These are phyloP conservation scores for Anarrhichthys ocellatus DNA, from an alignment of 2,113 vertebrate genomes.

Conservation along the genomic window DNA sequence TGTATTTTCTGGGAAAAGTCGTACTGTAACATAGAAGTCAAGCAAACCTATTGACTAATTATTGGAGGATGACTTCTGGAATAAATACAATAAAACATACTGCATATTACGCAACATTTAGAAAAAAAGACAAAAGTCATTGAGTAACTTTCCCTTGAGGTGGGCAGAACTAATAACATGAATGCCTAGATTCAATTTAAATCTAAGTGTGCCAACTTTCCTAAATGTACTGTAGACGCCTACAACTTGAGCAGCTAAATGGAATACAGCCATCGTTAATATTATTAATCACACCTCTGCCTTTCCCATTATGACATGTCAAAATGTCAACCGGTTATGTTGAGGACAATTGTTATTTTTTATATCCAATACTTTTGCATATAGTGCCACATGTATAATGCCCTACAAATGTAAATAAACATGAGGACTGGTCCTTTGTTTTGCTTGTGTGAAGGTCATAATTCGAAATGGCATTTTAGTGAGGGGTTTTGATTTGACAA, in stretches of 20 bases:
- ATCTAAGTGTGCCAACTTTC: no score
- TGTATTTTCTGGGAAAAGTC: neutral
- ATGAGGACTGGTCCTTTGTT: neutral
- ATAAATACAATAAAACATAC: neutral
- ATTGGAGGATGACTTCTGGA: neutral
- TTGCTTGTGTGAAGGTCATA: neutral
- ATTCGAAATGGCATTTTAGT: neutral
- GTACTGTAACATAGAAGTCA: neutral
- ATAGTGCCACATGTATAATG: neutral
- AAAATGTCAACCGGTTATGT: neutral
- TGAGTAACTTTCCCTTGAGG: no score
- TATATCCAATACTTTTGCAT: neutral
- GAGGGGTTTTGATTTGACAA: neutral
- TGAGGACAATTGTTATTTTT: no score
- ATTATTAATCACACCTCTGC: neutral
- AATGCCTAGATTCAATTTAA: no score
- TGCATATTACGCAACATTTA: neutral
- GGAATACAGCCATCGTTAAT: neutral
- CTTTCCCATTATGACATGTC: neutral
- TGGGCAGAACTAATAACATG: no score
- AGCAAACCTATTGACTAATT: neutral
- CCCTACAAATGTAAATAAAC: neutral
- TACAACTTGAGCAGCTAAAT: neutral
- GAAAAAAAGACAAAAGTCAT: no score
- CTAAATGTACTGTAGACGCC: no score